Conservation (phyloP, 2,797 vertebrate genomes). For the Semotilus atromaculatus region DNA sequence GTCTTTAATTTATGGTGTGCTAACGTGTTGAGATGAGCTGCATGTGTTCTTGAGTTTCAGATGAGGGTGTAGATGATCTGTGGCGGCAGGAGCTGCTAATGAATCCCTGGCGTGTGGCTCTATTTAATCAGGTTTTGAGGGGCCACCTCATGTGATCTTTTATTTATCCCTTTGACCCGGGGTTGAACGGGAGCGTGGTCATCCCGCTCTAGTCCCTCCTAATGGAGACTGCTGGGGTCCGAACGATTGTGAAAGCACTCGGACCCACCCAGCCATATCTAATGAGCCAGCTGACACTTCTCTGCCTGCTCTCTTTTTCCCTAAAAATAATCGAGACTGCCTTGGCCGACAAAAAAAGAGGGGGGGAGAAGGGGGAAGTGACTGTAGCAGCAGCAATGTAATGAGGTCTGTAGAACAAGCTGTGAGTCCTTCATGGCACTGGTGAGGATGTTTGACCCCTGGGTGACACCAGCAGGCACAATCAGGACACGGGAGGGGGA, state of each 20-base stretch:
- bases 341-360: conserved; percentile 61
- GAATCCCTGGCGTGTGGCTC: conserved; percentile 79
- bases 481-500: conserved; percentile 70
- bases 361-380: conserved; percentile 65
- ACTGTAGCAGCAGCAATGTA: conserved; percentile 85
- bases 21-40: conserved; percentile 13
- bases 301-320: conserved; percentile 40
- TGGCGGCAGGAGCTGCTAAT: conserved; percentile 75
- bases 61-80: conserved; percentile 31
- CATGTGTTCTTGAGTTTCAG: conserved; percentile 8
- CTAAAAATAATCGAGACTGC: conserved; percentile 68
- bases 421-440: conserved; percentile 46
- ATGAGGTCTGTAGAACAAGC: conserved; percentile 90
- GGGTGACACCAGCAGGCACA: conserved; percentile 75
- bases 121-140: conserved; percentile 54
- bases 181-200: conserved; percentile 86
- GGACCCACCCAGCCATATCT: conserved; percentile 80
- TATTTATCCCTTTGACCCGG: conserved; percentile 97
- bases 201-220: conserved; percentile 82
- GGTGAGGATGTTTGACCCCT: conserved; percentile 81
- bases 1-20: conserved; percentile 13
- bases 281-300: conserved; percentile 89
- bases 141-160: conserved; percentile 80
- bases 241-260: conserved; percentile 80
- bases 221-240: conserved; percentile 87